Evolutionary conservation across 1,140 invertebrate species (phyloP).

Genomic region (Odontomachus brunneus): DNA sequence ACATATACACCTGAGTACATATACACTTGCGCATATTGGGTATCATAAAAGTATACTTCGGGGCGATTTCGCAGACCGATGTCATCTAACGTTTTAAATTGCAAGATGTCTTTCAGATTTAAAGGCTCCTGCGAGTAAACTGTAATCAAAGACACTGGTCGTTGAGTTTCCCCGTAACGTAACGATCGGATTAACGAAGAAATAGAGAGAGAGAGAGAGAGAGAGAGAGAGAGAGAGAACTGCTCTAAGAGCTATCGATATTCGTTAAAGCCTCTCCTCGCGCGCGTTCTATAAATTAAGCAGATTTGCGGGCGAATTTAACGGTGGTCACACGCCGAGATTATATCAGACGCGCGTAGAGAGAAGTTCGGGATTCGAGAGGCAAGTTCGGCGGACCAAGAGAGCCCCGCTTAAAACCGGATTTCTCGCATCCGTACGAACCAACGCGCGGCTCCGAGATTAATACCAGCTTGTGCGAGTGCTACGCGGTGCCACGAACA

Average conservation of each 20-base stretch:
- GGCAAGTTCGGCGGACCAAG: constrained; percentile 12
- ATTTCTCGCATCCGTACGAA: constrained; percentile 2
- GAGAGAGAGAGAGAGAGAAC: too few species aligned
- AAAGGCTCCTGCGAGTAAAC: neutral
- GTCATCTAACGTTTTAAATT: too few species aligned
- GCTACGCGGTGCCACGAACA: neutral
- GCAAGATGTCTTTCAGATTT: neutral
- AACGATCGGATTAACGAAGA: constrained; percentile 24
- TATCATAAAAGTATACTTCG: neutral
- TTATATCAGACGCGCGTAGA: constrained; percentile 30
- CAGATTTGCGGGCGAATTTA: constrained; percentile 57
- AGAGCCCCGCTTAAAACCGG: constrained; percentile 36
- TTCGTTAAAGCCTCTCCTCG: constrained; percentile 60
- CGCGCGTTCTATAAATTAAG: constrained; percentile 56
- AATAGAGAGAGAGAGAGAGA: too few species aligned
- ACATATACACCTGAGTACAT: too few species aligned
- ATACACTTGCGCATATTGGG: too few species aligned
- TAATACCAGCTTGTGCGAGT: constrained; percentile 50
- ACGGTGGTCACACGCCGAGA: constrained; percentile 14
- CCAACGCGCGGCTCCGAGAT: constrained; percentile 21
- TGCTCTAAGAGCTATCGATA: constrained; percentile 16
- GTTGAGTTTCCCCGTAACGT: neutral
- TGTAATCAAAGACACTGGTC: neutral
- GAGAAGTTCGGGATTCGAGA: constrained; percentile 27
- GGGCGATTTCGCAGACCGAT: neutral